A percentile compares a stretch with the other conserved stretches of the same genome.
phyloP scores from a whole-genome alignment of 2,113 vertebrate species.

The Oenanthe oenanthe region DNA sequence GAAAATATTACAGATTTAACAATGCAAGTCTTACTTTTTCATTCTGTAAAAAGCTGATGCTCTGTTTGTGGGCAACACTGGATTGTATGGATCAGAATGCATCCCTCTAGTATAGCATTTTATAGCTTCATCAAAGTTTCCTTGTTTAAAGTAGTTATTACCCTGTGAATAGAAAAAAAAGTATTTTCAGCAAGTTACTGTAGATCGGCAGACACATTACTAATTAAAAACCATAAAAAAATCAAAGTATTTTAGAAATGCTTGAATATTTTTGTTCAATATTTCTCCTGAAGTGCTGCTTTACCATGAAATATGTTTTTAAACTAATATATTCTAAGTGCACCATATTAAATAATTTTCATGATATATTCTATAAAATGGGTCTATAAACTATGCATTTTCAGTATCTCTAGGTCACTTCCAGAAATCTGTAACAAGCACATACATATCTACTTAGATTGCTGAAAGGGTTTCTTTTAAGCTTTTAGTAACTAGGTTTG shows the following conservation, averaged over 20 bases:
- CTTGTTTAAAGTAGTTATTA: constrained; percentile 88
- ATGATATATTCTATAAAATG: accelerated
- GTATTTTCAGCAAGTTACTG: neutral
- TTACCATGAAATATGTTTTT: neutral
- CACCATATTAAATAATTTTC: neutral
- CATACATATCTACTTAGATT: neutral
- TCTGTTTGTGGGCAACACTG: constrained; percentile 91
- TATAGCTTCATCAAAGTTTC: constrained; percentile 90
- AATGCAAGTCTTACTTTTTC: constrained; percentile 84
- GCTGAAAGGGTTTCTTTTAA: neutral
- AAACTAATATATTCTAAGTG: neutral
- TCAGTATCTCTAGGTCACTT: neutral
- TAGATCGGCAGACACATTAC: neutral
- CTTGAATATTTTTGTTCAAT: neutral
- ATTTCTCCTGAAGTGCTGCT: neutral
- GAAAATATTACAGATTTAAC: neutral
- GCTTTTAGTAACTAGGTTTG: neutral
- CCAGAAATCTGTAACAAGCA: neutral
- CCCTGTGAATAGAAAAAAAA: constrained; percentile 76
- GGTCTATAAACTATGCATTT: neutral
- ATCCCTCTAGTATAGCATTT: constrained; percentile 94
- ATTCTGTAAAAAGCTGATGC: constrained; percentile 89
- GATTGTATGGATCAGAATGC: constrained; percentile 89
- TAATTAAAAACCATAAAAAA: neutral
- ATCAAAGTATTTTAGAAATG: neutral